Conservation (phyloP, 2,888 invertebrate genomes). For the Pheosia gnoma region DNA sequence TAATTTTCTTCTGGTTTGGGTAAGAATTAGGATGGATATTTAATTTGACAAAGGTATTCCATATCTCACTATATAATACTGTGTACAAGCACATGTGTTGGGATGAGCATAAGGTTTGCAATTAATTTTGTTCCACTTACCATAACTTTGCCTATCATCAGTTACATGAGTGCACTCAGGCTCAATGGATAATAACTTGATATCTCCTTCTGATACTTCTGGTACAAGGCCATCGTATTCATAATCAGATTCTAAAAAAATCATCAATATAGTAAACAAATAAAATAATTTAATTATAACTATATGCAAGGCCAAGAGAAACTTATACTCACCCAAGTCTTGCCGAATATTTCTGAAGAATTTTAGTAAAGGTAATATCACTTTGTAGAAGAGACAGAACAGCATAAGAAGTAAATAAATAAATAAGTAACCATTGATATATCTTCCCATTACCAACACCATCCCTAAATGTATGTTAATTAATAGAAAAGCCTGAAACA, state of each 20-base stretch:
- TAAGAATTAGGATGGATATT: too few relatives aligned
- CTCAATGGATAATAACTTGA: conserved; percentile 72
- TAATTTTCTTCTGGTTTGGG: too few relatives aligned
- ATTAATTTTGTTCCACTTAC: conserved; percentile 36
- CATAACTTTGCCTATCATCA: conserved; percentile 73
- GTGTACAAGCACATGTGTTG: too few relatives aligned
- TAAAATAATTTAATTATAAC: not conserved
- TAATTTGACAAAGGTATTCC: too few relatives aligned
- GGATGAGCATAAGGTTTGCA: too few relatives aligned
- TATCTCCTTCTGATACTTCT: conserved; percentile 67
- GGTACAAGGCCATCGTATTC: conserved; percentile 76
- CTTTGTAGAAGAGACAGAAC: conserved; percentile 59
- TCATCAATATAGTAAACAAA: not conserved
- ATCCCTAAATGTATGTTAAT: conserved; percentile 64
- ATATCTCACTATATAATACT: too few relatives aligned
- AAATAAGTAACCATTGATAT: conserved; percentile 66
- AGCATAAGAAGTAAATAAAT: conserved; percentile 61
- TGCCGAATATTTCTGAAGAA: conserved; percentile 63
- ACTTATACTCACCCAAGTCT: conserved; percentile 62
- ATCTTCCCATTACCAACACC: conserved; percentile 64
- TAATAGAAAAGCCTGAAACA: conserved; percentile 74
- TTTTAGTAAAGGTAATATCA: conserved; percentile 57
- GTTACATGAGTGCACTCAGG: conserved; percentile 54
- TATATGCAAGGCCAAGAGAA: too few relatives aligned
- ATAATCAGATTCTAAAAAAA: conserved; percentile 69